These are phyloP conservation scores for Nemotelus pantherinus DNA, from an alignment of 2,888 invertebrate genomes.

Conservation along the genomic window DNA sequence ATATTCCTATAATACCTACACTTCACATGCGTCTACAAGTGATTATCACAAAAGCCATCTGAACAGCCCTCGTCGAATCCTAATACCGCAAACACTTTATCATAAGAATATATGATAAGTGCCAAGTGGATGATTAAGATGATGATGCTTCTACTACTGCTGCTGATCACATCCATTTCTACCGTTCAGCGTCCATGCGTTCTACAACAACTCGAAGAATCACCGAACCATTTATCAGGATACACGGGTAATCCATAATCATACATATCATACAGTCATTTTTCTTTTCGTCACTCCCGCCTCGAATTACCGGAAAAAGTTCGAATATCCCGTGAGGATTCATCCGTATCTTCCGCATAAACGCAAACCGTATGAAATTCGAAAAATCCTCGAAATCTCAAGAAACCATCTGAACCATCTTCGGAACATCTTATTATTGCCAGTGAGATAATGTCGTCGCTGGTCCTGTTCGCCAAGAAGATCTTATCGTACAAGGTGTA, in stretches of 20 bases:
- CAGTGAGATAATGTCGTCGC: slow-evolving; percentile 13
- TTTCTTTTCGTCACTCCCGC: slow-evolving; percentile 45
- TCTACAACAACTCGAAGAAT: background rate
- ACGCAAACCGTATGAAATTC: background rate
- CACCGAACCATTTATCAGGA: slow-evolving; percentile 45
- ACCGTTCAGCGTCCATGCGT: background rate
- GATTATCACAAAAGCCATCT: slow-evolving; percentile 35
- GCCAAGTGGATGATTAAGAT: slow-evolving; percentile 20
- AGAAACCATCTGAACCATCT: slow-evolving; percentile 28
- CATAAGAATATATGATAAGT: slow-evolving; percentile 29
- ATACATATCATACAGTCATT: slow-evolving; percentile 43
- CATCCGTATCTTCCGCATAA: background rate
- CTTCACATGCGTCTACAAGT: slow-evolving; percentile 3
- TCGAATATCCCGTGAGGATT: slow-evolving; percentile 16
- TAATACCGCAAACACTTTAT: slow-evolving; percentile 9
- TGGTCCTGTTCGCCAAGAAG: background rate
- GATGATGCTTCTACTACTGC: slow-evolving; percentile 7
- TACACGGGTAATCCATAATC: slow-evolving; percentile 47
- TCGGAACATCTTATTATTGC: slow-evolving; percentile 39
- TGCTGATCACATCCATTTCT: background rate
- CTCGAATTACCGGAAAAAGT: slow-evolving; percentile 27
- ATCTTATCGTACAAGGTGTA: slow-evolving; percentile 28
- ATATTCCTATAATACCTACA: too few relatives aligned
- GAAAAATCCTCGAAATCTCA: background rate
- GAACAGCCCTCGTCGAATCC: background rate